These are phyloP conservation scores for Lasius platythorax DNA, from an alignment of 2,888 invertebrate genomes.

Conservation along the genomic window DNA sequence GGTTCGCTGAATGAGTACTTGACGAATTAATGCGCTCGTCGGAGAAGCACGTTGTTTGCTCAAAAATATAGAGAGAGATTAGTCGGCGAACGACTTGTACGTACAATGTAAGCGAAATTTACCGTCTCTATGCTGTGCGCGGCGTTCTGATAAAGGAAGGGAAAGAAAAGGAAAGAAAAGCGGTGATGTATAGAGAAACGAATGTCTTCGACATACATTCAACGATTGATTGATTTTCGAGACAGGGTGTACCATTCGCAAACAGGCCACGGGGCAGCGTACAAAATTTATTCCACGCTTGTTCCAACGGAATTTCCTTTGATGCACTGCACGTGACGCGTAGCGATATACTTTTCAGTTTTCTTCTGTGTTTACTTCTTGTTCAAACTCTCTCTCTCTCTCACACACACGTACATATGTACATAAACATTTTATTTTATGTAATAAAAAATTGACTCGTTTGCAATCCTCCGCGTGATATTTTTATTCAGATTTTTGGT, in stretches of 20 bases:
- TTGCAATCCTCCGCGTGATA: neutral
- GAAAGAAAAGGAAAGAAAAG: neutral
- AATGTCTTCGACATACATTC: neutral
- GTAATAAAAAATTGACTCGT: neutral
- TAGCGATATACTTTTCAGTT: neutral
- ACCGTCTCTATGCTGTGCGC: neutral
- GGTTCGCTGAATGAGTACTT: neutral
- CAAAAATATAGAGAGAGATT: slow-evolving; percentile 1
- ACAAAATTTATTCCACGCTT: slow-evolving; percentile 27
- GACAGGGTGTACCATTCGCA: neutral
- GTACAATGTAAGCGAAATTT: slow-evolving; percentile 20
- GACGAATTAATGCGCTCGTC: neutral
- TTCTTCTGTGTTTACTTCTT: neutral
- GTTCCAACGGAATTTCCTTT: slow-evolving; percentile 26
- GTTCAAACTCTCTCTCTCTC: neutral
- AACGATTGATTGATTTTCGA: slow-evolving; percentile 9
- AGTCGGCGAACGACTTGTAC: neutral
- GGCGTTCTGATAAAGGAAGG: neutral
- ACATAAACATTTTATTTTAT: neutral
- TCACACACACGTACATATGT: no score
- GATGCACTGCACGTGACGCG: neutral
- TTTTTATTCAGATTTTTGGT: no score
- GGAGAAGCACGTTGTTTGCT: neutral
- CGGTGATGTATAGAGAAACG: neutral
- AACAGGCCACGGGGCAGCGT: neutral